phyloP scores from a whole-genome alignment of 2,113 vertebrate genomes.

The Archilochus colubris region DNA sequence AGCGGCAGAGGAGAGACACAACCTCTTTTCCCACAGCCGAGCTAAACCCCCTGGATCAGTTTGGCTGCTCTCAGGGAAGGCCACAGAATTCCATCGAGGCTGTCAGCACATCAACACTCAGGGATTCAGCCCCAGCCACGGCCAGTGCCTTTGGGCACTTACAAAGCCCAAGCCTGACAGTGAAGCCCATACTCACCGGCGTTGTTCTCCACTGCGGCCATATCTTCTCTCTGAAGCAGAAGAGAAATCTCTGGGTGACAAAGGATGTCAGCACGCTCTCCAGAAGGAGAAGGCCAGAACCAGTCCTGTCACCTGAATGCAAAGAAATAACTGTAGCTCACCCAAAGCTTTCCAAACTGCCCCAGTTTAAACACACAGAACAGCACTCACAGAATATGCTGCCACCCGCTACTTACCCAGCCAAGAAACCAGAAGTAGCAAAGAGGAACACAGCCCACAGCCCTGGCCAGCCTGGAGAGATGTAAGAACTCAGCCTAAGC shows the following conservation, averaged over 20 bases:
- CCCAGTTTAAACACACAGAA: neutral
- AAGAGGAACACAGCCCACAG: neutral
- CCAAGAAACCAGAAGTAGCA: neutral
- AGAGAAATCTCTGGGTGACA: neutral
- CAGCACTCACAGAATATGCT: neutral
- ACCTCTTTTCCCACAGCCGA: neutral
- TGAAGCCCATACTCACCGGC: neutral
- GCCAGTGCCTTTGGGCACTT: neutral
- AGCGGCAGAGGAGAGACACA: neutral
- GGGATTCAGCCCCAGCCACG: neutral
- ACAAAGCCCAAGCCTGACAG: neutral
- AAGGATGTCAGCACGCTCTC: neutral
- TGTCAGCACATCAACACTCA: neutral
- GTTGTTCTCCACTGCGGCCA: neutral
- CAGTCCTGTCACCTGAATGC: neutral
- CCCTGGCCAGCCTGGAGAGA: neutral
- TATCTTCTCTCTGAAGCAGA: neutral
- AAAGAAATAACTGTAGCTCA: neutral
- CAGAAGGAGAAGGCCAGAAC: neutral
- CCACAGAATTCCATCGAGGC: neutral
- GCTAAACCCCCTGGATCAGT: neutral
- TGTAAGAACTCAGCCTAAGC: neutral
- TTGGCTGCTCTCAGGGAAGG: neutral
- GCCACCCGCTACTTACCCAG: neutral
- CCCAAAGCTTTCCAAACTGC: neutral